Base-by-base conservation (phyloP, 1,140 invertebrate genomes). In the Drosophila varians region DNA sequence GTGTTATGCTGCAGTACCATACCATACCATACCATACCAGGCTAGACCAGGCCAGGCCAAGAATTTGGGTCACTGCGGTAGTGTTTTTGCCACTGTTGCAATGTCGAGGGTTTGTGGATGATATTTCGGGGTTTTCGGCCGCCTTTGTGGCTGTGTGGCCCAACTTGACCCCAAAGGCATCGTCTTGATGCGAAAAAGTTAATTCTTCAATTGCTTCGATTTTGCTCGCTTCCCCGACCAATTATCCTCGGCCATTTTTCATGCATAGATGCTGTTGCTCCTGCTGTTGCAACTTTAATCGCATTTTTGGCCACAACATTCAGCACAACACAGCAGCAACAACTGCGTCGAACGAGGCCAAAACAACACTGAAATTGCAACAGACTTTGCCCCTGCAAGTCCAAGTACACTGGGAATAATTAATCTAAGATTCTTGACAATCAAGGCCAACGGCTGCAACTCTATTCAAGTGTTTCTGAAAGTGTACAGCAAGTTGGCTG, bases 31-130 rank as follows among this genome's bases (percentile, higher is more conserved):
- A 26, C 25, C 7, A 28, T 28, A 8, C 26, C 26, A 28, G 26
- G 8, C 9, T 2, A 25, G 23, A 7, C 4, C 25, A 7, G 25
- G 26, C 8, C 60, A 58, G 43, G 58, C 57, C 66, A 18, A 62
- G 51, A 77, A 87, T 86, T 76, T 87, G 68, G 80, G 80, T 86
- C 82, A 87, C 80, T 86, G 80, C 80, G 80, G 80, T 84, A 86
- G 87, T 86, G 82, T 87, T 38, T 87, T 75, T 70, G 80, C 86
- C 71, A 72, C 86, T 47, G 55, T 61, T 57, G 66, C 43, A 21
- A 45, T 42, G 16, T 51, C 31, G 16, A 58, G 40, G 12, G 38
- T 38, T 47, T 71, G 38, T 69, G 45, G 34, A 56, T 54, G 61
- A 58, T 54, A 23, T 31, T 56, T 54, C n/a, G 55, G 55, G 28